Evolutionary conservation across 2,888 invertebrate genomes (phyloP), one percentile per base, ranked within the genome.

Genomic region (Mythimna lalbum): DNA sequence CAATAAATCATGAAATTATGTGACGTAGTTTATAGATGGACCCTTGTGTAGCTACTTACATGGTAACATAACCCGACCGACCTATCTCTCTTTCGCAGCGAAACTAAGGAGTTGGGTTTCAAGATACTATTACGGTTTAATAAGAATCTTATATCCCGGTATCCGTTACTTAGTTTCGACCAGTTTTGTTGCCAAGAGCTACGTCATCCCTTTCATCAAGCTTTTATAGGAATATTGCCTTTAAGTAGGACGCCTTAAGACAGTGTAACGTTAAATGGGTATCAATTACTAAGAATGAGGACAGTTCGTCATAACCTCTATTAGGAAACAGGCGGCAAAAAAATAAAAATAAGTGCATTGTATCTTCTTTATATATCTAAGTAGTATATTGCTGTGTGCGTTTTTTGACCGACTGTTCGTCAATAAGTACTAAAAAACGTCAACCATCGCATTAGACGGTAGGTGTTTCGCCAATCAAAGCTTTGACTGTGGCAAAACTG

Each of bases 81-180:
- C 31, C 7, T 7, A 63, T 27, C 71, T 55, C 50, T 36, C 49
- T 59, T 47, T 65, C 53, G 21, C 53, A 53, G 64, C 9, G 59
- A 63, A 68, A 71, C 71, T 50, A 53, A 66, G 53, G 57, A 53
- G 60, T 69, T 63, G 31, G 68, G 72, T 80, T 76, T 66, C 80
- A 66, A 68, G 53, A 69, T 69, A 59, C 23, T 63, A 67, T 80
- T 68, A 57, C 69, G 63, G 43, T 62, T 76, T 53, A 65, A 63
- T 68, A 57, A 55, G 62, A 72, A 50, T 36, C 17, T 47, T 12
- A 62, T 75, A 64, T 64, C 53, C 36, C 27, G 49, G 36, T 67
- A 55, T 66, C 52, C 6, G 31, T 64, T 78, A 60, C 59, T 39
- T n/a, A 50, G 21, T 39, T 57, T 47, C 19, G 12, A 52, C 47